Evolutionary conservation across 2,113 vertebrate species (phyloP).

Genomic region (Oryzias curvinotus): DNA sequence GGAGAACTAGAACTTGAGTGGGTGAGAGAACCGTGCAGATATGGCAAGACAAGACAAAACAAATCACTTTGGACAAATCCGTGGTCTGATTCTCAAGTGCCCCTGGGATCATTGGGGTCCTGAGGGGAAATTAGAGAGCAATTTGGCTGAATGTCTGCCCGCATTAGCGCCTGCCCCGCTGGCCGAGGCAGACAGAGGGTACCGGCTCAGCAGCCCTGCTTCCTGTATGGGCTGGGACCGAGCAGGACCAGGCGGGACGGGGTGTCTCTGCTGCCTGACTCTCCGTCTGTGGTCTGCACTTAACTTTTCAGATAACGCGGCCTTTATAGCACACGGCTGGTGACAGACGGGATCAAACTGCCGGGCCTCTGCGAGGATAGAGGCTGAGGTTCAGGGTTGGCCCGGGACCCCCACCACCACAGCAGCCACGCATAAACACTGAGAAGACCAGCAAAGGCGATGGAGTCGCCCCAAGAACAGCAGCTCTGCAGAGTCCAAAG

Average conservation of each 20-base stretch:
- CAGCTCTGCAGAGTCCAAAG: no score
- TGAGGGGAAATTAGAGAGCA: constrained; percentile 66
- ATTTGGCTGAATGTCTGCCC: constrained; percentile 60
- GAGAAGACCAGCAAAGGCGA: constrained; percentile 12
- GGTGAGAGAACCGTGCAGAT: constrained; percentile 39
- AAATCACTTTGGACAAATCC: constrained; percentile 71
- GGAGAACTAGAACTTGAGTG: constrained; percentile 68
- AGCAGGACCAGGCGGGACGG: constrained; percentile 60
- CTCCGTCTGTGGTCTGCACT: constrained; percentile 77
- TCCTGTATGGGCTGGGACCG: constrained; percentile 69
- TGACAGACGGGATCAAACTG: constrained; percentile 81
- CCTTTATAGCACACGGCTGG: constrained; percentile 72
- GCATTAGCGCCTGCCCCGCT: constrained; percentile 61
- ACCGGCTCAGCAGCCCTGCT: constrained; percentile 40
- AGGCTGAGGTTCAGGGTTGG: constrained; percentile 38
- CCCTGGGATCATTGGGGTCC: constrained; percentile 55
- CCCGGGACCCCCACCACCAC: constrained; percentile 6
- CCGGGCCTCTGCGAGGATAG: constrained; percentile 31
- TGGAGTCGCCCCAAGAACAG: constrained; percentile 8
- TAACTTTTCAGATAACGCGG: constrained; percentile 76
- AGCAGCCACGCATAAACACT: constrained; percentile 43
- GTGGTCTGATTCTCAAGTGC: constrained; percentile 69
- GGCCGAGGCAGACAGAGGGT: constrained; percentile 46
- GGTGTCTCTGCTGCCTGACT: constrained; percentile 69
- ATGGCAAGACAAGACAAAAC: constrained; percentile 67